Evolutionary conservation across 2,797 vertebrate species (phyloP), one percentile per base, ranked within the genome.

Genomic region (Decapterus maruadsi): DNA sequence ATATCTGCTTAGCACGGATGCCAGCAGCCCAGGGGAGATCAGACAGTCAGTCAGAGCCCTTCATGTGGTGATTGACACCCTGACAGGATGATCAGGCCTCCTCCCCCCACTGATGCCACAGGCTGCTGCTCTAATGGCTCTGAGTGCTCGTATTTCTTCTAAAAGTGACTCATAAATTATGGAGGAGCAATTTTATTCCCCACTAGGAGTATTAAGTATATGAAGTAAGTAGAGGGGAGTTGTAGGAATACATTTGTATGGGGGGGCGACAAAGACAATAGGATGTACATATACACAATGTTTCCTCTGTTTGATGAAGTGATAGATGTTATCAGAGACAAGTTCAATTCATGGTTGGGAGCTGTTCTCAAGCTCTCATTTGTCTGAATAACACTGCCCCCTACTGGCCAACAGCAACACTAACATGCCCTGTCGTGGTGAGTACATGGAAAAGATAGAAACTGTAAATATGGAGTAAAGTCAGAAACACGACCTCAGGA

Each of bases 101-200:
- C 14, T 36, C 65, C 51, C 58, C 6, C 61, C 13, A 1, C 38
- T 4, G 13, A 72, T 61, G 63, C 54, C 63, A 68, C 71, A 38
- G 38, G 22, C 66, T 56, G 51, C 63, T 6, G 54, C 2, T 77
- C 80, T 72, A 75, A 89, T 75, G 80, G 65, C 60, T 58, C 36
- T 6, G n/a, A 67, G 66, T 82, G 80, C 74, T 87, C 48, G 29
- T 68, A 75, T 79, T 83, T 75, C 79, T 58, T 63, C 68, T 59
- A 80, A 87, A 79, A 81, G 82, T 75, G 76, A 62, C 54, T 85
- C 70, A 65, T 87, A 70, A 78, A 90, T 89, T 80, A 89, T 91
- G 61, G 63, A 80, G 48, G 51, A 48, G 42, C 62, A 60, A 65
- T 78, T 80, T 86, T 81, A 87, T 75, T 77, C 75, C 40, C 19